Percentiles rank a stretch among this genome's conserved stretches.
Conservation (phyloP, 2,113 vertebrate species). For the Halichoeres trimaculatus region DNA sequence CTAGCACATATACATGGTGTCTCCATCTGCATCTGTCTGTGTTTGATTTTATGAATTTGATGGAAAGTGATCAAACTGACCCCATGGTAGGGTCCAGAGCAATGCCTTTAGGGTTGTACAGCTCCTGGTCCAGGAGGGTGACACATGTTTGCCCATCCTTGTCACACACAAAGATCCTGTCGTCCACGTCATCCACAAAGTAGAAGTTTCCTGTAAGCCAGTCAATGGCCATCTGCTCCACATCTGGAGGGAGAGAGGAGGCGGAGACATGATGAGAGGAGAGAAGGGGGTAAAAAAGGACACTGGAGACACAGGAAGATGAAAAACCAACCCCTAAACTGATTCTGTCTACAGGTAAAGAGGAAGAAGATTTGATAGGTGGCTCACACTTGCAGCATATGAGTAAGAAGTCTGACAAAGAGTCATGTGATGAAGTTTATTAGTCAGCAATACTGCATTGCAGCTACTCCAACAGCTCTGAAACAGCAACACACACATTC, state of each 20-base stretch:
- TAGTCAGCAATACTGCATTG: conserved; percentile 31
- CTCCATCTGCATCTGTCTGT: neutral
- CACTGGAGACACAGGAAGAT: neutral
- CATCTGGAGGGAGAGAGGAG: conserved; percentile 83
- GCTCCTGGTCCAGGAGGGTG: conserved; percentile 94
- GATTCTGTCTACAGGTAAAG: neutral
- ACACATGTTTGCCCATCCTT: conserved; percentile 93
- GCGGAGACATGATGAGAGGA: neutral
- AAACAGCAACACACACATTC: neutral
- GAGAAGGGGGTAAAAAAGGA: neutral
- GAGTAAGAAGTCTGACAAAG: conserved; percentile 40
- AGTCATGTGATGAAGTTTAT: conserved; percentile 36
- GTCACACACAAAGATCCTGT: conserved; percentile 97
- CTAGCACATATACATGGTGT: neutral
- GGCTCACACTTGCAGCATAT: conserved; percentile 34
- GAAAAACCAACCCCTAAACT: neutral
- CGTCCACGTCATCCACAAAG: conserved; percentile 98
- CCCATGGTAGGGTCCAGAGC: conserved; percentile 96
- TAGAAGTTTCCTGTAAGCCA: conserved; percentile 99
- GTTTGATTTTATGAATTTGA: neutral
- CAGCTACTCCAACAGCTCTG: conserved; percentile 11
- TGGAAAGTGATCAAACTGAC: conserved; percentile 77
- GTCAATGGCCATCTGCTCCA: conserved; percentile 99
- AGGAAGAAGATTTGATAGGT: conserved; percentile 20
- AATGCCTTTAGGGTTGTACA: conserved; percentile 98